Evolutionary conservation across 2,888 invertebrate genomes (phyloP).

Genomic region (Clepsis dumicolana): DNA sequence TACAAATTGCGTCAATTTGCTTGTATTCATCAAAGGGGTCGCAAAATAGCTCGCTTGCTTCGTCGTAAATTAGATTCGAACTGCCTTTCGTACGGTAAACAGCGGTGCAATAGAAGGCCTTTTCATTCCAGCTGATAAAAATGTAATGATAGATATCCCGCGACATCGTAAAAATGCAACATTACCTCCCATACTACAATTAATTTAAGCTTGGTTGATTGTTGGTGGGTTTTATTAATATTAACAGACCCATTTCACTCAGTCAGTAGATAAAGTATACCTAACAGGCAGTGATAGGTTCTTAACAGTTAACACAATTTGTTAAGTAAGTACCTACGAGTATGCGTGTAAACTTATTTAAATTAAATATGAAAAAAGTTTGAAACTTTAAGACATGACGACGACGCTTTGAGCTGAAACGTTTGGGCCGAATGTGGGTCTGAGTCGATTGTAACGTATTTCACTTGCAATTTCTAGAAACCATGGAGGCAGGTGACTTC

Average conservation of each 20-base stretch:
- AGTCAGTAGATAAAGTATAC: too few relatives aligned
- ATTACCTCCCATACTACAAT: background rate
- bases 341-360: too few relatives aligned
- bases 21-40: background rate
- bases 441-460: background rate
- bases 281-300: too few relatives aligned
- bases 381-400: too few relatives aligned
- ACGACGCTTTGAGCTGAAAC: background rate
- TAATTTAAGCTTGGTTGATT: background rate
- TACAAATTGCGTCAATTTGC: background rate
- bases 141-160: background rate
- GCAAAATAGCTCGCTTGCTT: background rate
- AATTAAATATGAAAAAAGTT: too few relatives aligned
- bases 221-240: background rate
- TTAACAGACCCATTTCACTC: too few relatives aligned
- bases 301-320: too few relatives aligned
- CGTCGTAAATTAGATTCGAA: background rate
- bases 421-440: background rate
- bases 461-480: constrained; percentile 61
- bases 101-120: background rate
- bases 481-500: constrained; percentile 93
- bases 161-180: background rate
- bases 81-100: background rate
- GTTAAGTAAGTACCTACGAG: too few relatives aligned
- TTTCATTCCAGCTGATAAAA: background rate